Base-by-base conservation (phyloP, 1,140 invertebrate species). In the Drosophila kurseongensis region DNA sequence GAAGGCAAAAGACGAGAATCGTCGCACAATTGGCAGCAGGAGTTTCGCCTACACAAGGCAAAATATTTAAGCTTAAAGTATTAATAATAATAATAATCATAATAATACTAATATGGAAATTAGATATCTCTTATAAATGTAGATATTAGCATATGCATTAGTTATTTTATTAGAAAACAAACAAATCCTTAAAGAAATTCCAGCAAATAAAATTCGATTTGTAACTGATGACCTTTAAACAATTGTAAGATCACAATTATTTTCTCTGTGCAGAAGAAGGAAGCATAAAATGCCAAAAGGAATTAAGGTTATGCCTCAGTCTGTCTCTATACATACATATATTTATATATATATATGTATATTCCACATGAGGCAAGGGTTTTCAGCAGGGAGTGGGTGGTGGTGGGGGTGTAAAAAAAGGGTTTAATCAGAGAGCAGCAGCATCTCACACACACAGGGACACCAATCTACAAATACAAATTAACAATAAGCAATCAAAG, bases 401-500 rank as follows among this genome's bases (percentile, higher is more conserved):
- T 27, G 23, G 56, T 76, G 67, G 45, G 67, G 51, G 40, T 48
- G 36, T 67, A 80, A 89, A 89, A 85, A 89, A 89, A 90, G 84
- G 84, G 84, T 89, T 89, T 90, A 89, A 89, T 89, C 84, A 89
- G 84, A 69, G 83, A 72, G 42, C 69, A 67, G 67, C 73, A 71
- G 65, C 72, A 65, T 78, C 76, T 66, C 65, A 63, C 42, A 66
- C 65, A 71, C 62, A 62, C 57, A 79, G 41, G 23, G 41, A 54
- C 68, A 69, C 66, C 82, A 83, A 89, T 84, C 86, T 68, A 80
- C 77, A 89, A 90, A 89, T 89, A 89, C 84, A 89, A 89, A 89
- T 89, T 89, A 89, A 89, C 84, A 89, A 89, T 89, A 89, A 89
- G 84, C 84, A 89, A 90, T 89, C 84, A 89, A 89, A 88, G 83